These are phyloP conservation scores for Bombus picipes DNA, from an alignment of 1,140 invertebrate species.

Conservation along the genomic window DNA sequence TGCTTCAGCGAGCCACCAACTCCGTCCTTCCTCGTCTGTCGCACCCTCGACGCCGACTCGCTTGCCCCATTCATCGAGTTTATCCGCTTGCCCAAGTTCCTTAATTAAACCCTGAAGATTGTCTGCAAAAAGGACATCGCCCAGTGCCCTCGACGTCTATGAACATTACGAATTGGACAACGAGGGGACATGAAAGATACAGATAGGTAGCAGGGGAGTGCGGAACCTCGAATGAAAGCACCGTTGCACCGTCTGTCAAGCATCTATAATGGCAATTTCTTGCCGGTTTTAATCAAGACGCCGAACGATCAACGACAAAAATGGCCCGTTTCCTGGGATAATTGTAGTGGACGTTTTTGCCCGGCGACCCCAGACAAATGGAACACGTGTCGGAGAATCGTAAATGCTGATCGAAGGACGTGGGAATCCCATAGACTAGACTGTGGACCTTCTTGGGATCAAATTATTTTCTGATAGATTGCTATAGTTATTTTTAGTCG, in stretches of 20 bases:
- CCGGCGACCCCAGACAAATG: background rate
- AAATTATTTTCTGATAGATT: too few species aligned
- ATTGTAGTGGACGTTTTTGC: slow-evolving; percentile 49
- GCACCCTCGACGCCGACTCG: slow-evolving; percentile 34
- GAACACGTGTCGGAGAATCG: background rate
- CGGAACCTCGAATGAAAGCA: slow-evolving; percentile 19
- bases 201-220: slow-evolving; percentile 17
- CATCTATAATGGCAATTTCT: slow-evolving; percentile 66
- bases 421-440: too few species aligned
- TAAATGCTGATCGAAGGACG: too few species aligned
- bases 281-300: slow-evolving; percentile 65
- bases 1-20: slow-evolving; percentile 47
- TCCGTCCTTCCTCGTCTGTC: slow-evolving; percentile 11
- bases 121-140: slow-evolving; percentile 81
- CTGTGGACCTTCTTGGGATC: too few species aligned
- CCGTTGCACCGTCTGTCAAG: slow-evolving; percentile 52
- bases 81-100: slow-evolving; percentile 79
- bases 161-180: slow-evolving; percentile 63
- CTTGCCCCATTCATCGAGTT: slow-evolving; percentile 78
- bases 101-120: slow-evolving; percentile 83
- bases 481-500: too few species aligned
- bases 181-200: slow-evolving; percentile 50
- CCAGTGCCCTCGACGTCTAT: slow-evolving; percentile 57
- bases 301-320: slow-evolving; percentile 47
- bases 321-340: slow-evolving; percentile 38